These are phyloP conservation scores for Cyrtodaria siliqua DNA, from an alignment of 2,888 invertebrate species.

Conservation along the genomic window DNA sequence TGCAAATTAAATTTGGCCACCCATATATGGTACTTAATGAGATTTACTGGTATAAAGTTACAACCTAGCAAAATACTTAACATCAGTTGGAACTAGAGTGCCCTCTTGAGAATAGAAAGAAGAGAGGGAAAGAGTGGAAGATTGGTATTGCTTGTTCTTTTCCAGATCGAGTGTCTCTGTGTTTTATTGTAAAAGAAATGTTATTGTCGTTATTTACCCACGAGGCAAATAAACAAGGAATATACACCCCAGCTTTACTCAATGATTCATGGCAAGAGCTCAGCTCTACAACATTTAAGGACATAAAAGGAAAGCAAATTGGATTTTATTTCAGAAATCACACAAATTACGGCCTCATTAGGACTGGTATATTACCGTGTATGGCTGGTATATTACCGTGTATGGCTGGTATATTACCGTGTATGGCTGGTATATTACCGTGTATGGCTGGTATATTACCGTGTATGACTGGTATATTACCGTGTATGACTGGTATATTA, in stretches of 20 bases:
- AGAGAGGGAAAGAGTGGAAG: conserved; percentile 29
- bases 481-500: too few relatives aligned
- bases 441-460: too few relatives aligned
- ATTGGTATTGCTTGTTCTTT: conserved; percentile 32
- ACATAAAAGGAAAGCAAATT: conserved; percentile 11
- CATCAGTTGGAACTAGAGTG: conserved; percentile 4
- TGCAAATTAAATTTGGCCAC: too few relatives aligned
- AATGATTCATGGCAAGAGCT: conserved; percentile 28
- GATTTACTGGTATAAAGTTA: too few relatives aligned
- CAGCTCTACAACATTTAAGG: too few relatives aligned
- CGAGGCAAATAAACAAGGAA: conserved; percentile 31
- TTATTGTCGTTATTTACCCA: conserved; percentile 22
- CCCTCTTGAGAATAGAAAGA: conserved; percentile 4
- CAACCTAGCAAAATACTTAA: conserved; percentile 11
- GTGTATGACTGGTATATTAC: too few relatives aligned
- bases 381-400: too few relatives aligned
- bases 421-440: too few relatives aligned
- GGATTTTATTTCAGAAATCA: conserved; percentile 31
- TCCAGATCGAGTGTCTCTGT: conserved; percentile 34
- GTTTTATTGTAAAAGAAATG: conserved; percentile 36
- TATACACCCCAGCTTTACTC: conserved; percentile 35
- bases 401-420: too few relatives aligned
- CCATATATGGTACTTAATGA: too few relatives aligned
- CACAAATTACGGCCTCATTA: too few relatives aligned
- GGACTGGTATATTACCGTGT: too few relatives aligned